A percentile compares a stretch with the other conserved stretches of the same genome.
phyloP scores from a whole-genome alignment of 2,113 vertebrate genomes.

The Fregata magnificens region DNA sequence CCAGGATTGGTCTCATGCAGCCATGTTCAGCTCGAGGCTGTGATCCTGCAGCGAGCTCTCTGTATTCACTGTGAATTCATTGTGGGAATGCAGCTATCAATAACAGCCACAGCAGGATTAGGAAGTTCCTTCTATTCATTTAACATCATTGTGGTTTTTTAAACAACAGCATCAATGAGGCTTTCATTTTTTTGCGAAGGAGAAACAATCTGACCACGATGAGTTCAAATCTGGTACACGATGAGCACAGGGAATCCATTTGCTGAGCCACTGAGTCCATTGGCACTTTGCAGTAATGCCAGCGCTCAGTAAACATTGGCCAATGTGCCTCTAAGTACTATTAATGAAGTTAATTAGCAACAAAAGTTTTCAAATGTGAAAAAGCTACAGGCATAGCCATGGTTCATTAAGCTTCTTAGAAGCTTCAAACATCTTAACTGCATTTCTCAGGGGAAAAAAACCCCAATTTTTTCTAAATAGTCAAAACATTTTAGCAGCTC shows the following conservation, averaged over 20 bases:
- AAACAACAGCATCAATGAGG: background rate
- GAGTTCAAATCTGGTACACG: background rate
- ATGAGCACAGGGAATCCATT: background rate
- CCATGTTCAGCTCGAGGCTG: fast-evolving
- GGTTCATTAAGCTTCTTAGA: slow-evolving; percentile 52
- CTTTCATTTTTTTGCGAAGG: background rate
- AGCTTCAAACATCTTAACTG: slow-evolving; percentile 2
- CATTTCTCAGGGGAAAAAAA: background rate
- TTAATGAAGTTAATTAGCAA: slow-evolving; percentile 71
- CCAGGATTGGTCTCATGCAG: background rate
- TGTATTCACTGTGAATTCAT: fast-evolving
- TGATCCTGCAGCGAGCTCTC: background rate
- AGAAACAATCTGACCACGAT: background rate
- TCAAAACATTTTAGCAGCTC: background rate
- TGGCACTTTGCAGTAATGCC: background rate
- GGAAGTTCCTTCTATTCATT: background rate
- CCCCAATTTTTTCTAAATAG: background rate
- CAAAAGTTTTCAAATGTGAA: slow-evolving; percentile 60
- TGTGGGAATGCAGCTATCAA: background rate
- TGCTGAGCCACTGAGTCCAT: background rate
- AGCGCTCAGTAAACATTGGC: slow-evolving; percentile 32
- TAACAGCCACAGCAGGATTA: background rate
- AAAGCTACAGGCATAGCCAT: slow-evolving; percentile 46
- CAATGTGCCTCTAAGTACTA: slow-evolving; percentile 52
- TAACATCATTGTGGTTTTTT: background rate